Percentiles rank a stretch among this genome's conserved stretches.
phyloP scores from a whole-genome alignment of 1,140 invertebrate species.

The Polypedilum vanderplanki region DNA sequence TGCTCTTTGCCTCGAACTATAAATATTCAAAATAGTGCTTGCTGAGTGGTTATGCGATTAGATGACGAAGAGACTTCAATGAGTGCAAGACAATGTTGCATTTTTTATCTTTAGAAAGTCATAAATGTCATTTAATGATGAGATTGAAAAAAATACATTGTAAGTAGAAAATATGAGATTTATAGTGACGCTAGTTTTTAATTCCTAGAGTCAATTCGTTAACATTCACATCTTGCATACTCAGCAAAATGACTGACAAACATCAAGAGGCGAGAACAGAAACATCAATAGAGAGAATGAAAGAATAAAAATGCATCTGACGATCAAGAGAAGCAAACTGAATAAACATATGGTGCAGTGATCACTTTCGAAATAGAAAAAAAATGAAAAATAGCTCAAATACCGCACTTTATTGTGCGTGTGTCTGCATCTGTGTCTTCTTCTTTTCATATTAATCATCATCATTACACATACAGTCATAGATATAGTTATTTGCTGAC shows the following conservation, averaged over 20 bases:
- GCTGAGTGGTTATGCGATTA: neutral
- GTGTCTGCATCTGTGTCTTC: neutral
- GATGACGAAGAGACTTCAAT: neutral
- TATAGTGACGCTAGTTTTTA: no score
- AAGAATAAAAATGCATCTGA: neutral
- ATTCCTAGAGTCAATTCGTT: no score
- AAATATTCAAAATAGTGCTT: neutral
- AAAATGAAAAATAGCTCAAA: conserved; percentile 2
- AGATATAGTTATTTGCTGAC: conserved; percentile 17
- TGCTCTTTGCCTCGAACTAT: neutral
- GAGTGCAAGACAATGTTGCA: neutral
- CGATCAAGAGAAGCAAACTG: neutral
- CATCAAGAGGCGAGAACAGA: neutral
- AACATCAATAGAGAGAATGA: neutral
- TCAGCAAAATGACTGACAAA: no score
- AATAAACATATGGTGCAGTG: neutral
- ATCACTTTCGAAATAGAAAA: neutral
- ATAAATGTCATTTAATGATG: neutral
- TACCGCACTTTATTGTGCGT: neutral
- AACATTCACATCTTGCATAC: no score
- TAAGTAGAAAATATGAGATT: no score
- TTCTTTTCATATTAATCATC: neutral
- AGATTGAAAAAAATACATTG: no score
- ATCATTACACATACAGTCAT: neutral
- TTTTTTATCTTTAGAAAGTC: neutral